Evolutionary conservation across 2,113 vertebrate species (phyloP).

Genomic region (Calypte anna): DNA sequence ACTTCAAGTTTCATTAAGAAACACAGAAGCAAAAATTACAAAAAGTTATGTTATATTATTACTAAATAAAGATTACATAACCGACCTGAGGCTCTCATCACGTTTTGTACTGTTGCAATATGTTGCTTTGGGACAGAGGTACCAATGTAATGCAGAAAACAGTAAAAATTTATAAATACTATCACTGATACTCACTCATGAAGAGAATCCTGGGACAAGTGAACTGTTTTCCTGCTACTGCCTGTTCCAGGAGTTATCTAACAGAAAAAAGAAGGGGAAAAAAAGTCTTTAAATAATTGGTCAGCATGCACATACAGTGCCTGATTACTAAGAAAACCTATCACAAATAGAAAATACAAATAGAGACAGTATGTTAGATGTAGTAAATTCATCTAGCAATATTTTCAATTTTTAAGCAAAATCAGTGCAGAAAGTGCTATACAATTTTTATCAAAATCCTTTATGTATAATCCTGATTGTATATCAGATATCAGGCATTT

Average conservation of each 20-base stretch:
- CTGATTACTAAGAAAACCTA: neutral
- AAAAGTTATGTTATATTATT: neutral
- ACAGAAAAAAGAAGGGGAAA: slow-evolving; percentile 52
- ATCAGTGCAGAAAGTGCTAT: neutral
- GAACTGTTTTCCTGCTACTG: slow-evolving; percentile 81
- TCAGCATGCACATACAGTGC: neutral
- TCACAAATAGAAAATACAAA: neutral
- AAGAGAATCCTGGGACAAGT: slow-evolving; percentile 86
- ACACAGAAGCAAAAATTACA: neutral
- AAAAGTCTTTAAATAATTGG: neutral
- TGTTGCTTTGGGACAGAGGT: neutral
- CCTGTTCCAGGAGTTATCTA: slow-evolving; percentile 81
- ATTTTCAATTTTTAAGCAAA: neutral
- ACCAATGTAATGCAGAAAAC: neutral
- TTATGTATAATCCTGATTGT: neutral
- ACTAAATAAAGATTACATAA: neutral
- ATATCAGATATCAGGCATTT: neutral
- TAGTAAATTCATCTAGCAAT: neutral
- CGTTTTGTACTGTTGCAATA: neutral
- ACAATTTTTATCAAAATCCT: neutral
- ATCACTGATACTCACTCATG: slow-evolving; percentile 87
- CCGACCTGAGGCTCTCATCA: neutral
- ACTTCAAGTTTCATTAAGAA: neutral
- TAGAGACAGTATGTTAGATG: neutral
- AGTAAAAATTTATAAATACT: neutral